Evolutionary conservation across 2,113 vertebrate species (phyloP), one percentile per base, ranked within the genome.

Genomic region (Trachemys scripta): DNA sequence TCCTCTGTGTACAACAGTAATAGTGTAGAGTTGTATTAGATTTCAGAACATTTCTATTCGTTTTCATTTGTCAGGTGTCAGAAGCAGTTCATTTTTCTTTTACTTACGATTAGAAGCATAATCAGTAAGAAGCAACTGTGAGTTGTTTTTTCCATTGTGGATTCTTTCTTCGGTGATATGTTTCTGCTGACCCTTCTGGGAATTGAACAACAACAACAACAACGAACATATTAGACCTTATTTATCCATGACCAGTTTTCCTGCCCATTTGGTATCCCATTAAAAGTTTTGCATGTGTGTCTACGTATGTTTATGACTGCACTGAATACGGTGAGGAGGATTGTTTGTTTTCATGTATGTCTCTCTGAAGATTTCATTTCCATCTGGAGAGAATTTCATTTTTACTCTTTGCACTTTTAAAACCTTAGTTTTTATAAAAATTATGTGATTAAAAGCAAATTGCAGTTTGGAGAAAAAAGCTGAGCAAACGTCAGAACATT

Each of bases 81-180:
- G 0, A 3, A 92, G 10, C 27, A 93, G 14, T 72, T 94, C 86
- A 49, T 29, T 83, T 94, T 87, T 89, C 29, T 93, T 10, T 8
- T 93, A 98, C 98, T 98, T 97, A 98, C 98, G 92, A 38, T 95
- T 83, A 98, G 92, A 82, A 98, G 95, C 72, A 98, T 95, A 82
- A 98, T 89, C 85, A 97, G 56, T 75, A 98, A 96, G 88, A 98
- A 95, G 92, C 82, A 98, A 57, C 94, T 79, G 59, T 90, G 95
- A 22, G 75, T 82, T 94, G n/a, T 84, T 94, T 83, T 98, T 85
- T 82, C 96, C 97, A 98, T 97, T 85, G 94, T 97, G 95, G 84
- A 90, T 8, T 95, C 92, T 93, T 97, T 93, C 88, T 90, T 84
- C 54, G 93, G 57, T 81, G 82, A 89, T 65, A 84, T 1, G 11